These are phyloP conservation scores for Linnaemya vulpina DNA, from an alignment of 2,888 invertebrate genomes.

Conservation along the genomic window DNA sequence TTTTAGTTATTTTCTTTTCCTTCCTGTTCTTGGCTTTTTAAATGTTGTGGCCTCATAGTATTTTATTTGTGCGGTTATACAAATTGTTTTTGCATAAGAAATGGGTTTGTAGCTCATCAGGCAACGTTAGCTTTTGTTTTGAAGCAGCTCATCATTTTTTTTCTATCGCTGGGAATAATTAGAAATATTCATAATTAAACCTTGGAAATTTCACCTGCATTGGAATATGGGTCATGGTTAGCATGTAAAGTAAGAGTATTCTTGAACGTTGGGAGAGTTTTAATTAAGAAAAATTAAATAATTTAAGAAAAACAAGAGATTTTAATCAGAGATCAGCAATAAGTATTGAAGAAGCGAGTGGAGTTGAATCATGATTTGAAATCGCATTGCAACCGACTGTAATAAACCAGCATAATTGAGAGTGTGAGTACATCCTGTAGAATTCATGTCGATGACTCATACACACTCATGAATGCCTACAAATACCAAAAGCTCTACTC, in stretches of 20 bases:
- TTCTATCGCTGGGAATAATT: constrained; percentile 8
- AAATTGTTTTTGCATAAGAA: constrained; percentile 4
- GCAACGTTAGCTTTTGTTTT: background rate
- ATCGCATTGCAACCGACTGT: no score
- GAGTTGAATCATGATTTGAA: no score
- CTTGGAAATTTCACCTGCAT: background rate
- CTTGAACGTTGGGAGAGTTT: no score
- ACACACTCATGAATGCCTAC: no score
- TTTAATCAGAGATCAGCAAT: no score
- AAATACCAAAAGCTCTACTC: no score
- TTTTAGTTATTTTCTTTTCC: background rate
- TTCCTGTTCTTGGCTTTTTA: background rate
- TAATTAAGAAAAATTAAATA: no score
- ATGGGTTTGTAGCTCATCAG: constrained; percentile 1
- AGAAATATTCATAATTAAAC: constrained; percentile 24
- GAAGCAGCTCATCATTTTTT: background rate
- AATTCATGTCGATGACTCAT: no score
- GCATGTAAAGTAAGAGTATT: background rate
- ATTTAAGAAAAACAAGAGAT: no score
- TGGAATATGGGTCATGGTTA: constrained; percentile 21
- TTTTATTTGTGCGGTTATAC: background rate
- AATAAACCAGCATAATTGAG: no score
- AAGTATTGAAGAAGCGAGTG: no score
- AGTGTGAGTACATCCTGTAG: no score
- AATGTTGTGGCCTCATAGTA: background rate